Conservation (phyloP, 2,797 vertebrate species). For the Lemur catta region DNA sequence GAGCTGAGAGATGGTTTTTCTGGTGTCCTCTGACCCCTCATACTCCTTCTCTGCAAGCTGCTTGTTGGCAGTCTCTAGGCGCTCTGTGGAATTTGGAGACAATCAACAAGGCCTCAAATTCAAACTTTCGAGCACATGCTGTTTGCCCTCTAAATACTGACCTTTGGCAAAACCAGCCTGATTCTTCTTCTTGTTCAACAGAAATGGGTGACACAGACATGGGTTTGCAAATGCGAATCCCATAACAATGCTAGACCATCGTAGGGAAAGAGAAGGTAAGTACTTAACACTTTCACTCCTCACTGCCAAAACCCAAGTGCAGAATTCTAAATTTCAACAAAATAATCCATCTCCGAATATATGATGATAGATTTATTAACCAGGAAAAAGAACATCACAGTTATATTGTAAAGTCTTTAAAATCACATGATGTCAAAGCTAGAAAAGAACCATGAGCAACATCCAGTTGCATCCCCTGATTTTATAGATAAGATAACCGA, state of each 20-base stretch:
- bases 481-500: neutral
- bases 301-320: neutral
- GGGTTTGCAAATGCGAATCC: conserved; percentile 30
- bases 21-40: conserved; percentile 96
- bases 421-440: neutral
- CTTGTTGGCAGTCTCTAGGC: conserved; percentile 98
- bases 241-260: neutral
- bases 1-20: conserved; percentile 97
- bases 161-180: conserved; percentile 46
- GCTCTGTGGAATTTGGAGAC: conserved; percentile 86
- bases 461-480: neutral
- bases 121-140: neutral
- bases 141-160: conserved; percentile 33
- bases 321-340: conserved; percentile 9
- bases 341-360: neutral
- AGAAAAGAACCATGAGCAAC: neutral
- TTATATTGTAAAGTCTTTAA: conserved; percentile 43
- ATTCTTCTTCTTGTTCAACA: conserved; percentile 48
- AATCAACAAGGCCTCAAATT: conserved; percentile 26
- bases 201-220: neutral
- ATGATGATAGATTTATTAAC: conserved; percentile 28
- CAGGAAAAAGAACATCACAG: neutral
- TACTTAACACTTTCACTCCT: neutral
- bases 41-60: conserved; percentile 96
- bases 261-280: neutral